These are phyloP conservation scores for Meliscaeva auricollis DNA, from an alignment of 2,888 invertebrate genomes.

Conservation along the genomic window DNA sequence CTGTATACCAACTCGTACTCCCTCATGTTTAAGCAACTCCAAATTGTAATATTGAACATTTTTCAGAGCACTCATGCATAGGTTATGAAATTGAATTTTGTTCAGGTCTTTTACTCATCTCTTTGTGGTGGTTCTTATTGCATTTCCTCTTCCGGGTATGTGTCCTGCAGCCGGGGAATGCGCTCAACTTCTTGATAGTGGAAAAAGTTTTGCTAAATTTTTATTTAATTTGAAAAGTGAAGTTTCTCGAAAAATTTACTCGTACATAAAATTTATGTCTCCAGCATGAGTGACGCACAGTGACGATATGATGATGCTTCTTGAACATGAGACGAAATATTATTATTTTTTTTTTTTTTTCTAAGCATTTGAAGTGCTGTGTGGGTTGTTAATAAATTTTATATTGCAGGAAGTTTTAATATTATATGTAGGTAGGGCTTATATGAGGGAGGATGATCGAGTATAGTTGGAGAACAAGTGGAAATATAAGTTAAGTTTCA, in stretches of 20 bases:
- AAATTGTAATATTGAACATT: constrained; percentile 62
- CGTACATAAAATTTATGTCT: neutral
- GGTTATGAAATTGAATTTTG: constrained; percentile 56
- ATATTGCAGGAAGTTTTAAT: neutral
- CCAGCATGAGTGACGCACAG: neutral
- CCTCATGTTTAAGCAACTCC: constrained; percentile 51
- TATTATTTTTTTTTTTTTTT: neutral
- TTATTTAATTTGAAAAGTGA: constrained; percentile 6
- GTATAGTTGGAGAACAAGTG: too few relatives aligned
- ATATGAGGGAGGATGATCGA: neutral
- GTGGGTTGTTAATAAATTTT: neutral
- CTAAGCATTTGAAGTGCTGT: neutral
- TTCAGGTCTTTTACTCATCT: neutral
- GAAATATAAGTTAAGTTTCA: too few relatives aligned
- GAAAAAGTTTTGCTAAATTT: constrained; percentile 17
- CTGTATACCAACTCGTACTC: neutral
- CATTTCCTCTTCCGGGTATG: constrained; percentile 1
- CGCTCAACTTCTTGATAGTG: neutral
- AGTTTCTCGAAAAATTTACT: neutral
- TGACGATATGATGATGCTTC: neutral
- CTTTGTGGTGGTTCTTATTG: constrained; percentile 3
- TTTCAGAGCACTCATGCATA: constrained; percentile 55
- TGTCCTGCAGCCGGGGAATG: neutral
- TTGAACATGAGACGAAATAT: neutral
- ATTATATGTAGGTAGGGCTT: neutral